Evolutionary conservation across 1,140 invertebrate genomes (phyloP).

Genomic region (Musca vetustissima): DNA sequence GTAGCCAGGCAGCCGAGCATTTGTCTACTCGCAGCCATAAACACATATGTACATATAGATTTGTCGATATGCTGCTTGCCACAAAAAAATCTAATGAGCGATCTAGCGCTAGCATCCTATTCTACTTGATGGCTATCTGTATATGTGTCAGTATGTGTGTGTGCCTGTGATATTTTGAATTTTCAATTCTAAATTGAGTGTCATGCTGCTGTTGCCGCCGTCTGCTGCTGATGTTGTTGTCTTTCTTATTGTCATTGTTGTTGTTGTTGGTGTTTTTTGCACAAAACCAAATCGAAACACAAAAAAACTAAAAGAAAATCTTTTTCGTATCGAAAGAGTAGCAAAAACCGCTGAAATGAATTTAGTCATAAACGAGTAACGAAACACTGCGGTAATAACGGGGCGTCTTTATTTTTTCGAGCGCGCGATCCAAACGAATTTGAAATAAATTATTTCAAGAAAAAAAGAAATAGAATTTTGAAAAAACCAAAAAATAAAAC

Average conservation of each 20-base stretch:
- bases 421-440: not conserved
- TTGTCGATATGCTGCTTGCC: too few relatives aligned
- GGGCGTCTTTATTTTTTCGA: not conserved
- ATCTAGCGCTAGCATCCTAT: too few relatives aligned
- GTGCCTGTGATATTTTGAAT: constrained; percentile 10
- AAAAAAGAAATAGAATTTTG: constrained; percentile 14
- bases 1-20: too few relatives aligned
- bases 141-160: too few relatives aligned
- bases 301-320: constrained; percentile 15
- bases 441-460: not conserved
- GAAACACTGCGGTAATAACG: constrained; percentile 21
- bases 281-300: constrained; percentile 9
- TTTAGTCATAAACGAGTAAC: constrained; percentile 22
- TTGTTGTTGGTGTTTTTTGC: not conserved
- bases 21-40: too few relatives aligned
- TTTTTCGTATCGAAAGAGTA: not conserved
- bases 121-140: too few relatives aligned
- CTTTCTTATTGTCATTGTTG: too few relatives aligned
- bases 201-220: too few relatives aligned
- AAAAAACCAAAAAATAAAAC: constrained; percentile 7
- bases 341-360: not conserved
- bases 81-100: too few relatives aligned
- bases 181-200: constrained; percentile 7
- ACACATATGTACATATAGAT: too few relatives aligned
- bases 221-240: too few relatives aligned